A percentile compares a stretch with the other conserved stretches of the same genome.
These are phyloP conservation scores for Idaea dimidiata DNA, from an alignment of 2,888 invertebrate species.

Conservation along the genomic window DNA sequence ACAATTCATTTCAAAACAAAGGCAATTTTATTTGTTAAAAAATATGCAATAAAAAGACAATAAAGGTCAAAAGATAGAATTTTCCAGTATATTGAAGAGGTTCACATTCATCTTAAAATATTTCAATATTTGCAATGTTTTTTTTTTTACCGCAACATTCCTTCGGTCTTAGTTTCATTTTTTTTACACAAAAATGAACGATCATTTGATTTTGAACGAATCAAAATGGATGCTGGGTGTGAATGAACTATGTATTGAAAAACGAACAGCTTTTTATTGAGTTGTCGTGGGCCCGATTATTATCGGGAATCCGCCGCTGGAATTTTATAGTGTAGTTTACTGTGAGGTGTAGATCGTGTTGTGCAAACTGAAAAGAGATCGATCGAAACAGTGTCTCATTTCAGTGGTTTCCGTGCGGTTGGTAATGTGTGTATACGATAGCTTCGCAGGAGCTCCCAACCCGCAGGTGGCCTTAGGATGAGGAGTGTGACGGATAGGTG, in stretches of 20 bases:
- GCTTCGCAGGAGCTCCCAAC: constrained; percentile 65
- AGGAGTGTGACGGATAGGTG: constrained; percentile 72
- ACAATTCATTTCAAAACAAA: too few species aligned
- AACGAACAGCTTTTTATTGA: constrained; percentile 79
- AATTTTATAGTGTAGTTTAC: constrained; percentile 61
- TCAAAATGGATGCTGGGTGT: constrained; percentile 82
- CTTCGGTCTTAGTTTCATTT: background rate
- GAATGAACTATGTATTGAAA: constrained; percentile 80
- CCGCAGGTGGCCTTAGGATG: constrained; percentile 79
- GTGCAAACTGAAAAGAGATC: constrained; percentile 52
- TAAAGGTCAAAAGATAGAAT: too few species aligned
- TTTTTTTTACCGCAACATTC: background rate
- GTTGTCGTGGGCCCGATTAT: constrained; percentile 75
- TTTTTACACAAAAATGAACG: constrained; percentile 51
- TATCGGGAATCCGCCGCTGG: constrained; percentile 70
- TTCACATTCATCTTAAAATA: too few species aligned
- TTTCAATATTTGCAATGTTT: background rate
- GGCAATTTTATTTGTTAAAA: too few species aligned
- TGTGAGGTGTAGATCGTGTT: constrained; percentile 55
- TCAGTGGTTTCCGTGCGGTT: constrained; percentile 72
- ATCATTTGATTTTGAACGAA: constrained; percentile 79
- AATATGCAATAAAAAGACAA: too few species aligned
- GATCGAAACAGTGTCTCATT: constrained; percentile 53
- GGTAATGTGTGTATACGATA: constrained; percentile 77
- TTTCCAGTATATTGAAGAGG: too few species aligned